Evolutionary conservation across 2,797 vertebrate species (phyloP).

Genomic region (Bradypodion pumilum): DNA sequence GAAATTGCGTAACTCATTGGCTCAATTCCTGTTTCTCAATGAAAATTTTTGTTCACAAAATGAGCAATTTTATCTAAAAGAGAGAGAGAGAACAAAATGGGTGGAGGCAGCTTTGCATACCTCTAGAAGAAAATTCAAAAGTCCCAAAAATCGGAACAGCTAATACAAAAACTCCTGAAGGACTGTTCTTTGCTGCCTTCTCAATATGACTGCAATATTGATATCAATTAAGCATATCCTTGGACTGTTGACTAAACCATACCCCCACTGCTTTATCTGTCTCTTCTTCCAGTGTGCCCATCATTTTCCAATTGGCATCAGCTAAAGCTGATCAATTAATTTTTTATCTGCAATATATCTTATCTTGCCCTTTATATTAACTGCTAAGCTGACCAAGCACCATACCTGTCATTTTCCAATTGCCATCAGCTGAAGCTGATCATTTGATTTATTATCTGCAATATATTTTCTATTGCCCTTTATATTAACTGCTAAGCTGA

Average conservation of each 20-base stretch:
- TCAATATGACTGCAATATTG: background rate
- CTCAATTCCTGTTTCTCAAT: background rate
- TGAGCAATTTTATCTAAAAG: background rate
- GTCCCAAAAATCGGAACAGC: background rate
- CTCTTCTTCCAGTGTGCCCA: constrained; percentile 18
- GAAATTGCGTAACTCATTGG: constrained; percentile 12
- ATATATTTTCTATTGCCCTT: constrained; percentile 8
- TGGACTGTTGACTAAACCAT: background rate
- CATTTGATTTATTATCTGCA: constrained; percentile 5
- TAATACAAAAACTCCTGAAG: background rate
- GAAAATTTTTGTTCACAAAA: background rate
- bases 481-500: constrained; percentile 23
- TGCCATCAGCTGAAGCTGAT: background rate
- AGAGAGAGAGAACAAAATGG: background rate
- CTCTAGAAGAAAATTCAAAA: constrained; percentile 21
- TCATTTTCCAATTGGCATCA: background rate
- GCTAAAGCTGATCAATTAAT: background rate
- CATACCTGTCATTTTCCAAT: background rate
- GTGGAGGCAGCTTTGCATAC: constrained; percentile 14
- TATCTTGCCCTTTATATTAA: constrained; percentile 12
- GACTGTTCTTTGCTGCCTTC: background rate
- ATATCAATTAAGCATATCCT: background rate
- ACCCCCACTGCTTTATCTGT: background rate
- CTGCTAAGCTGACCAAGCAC: constrained; percentile 34
- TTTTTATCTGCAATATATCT: constrained; percentile 3